A percentile compares a stretch with the other conserved stretches of the same genome.
Conservation (phyloP, 1,140 invertebrate genomes). For the Sycobia sp. region DNA sequence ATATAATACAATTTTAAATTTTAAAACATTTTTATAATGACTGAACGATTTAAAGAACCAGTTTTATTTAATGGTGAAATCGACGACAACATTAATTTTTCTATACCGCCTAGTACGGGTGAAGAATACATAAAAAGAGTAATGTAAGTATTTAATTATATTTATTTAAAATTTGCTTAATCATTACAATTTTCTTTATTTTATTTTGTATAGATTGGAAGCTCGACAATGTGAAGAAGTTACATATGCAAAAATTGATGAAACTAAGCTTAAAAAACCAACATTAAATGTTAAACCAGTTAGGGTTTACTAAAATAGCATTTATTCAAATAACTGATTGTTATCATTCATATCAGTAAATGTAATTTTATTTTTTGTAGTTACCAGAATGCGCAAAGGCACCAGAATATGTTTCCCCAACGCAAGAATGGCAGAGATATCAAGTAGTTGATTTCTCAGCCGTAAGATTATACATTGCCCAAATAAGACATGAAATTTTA, state of each 20-base stretch:
- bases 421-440: constrained; percentile 60
- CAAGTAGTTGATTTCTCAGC: constrained; percentile 64
- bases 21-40: constrained; percentile 36
- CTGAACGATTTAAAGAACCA: constrained; percentile 47
- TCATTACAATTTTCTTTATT: background rate
- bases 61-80: constrained; percentile 52
- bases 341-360: no score
- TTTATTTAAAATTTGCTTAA: constrained; percentile 7
- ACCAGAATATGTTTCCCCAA: constrained; percentile 56
- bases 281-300: constrained; percentile 51
- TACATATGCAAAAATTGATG: constrained; percentile 62
- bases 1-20: no score
- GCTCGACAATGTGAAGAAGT: constrained; percentile 62
- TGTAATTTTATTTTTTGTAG: constrained; percentile 35
- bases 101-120: constrained; percentile 61
- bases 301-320: constrained; percentile 37
- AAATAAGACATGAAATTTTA: constrained; percentile 44
- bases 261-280: constrained; percentile 50
- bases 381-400: constrained; percentile 57
- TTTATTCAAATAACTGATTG: constrained; percentile 10
- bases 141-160: constrained; percentile 52
- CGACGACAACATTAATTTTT: constrained; percentile 60
- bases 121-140: constrained; percentile 67
- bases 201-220: constrained; percentile 58
- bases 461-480: constrained; percentile 56